These are phyloP conservation scores for Perizoma affinitatum DNA, from an alignment of 2,888 invertebrate genomes.

Conservation along the genomic window DNA sequence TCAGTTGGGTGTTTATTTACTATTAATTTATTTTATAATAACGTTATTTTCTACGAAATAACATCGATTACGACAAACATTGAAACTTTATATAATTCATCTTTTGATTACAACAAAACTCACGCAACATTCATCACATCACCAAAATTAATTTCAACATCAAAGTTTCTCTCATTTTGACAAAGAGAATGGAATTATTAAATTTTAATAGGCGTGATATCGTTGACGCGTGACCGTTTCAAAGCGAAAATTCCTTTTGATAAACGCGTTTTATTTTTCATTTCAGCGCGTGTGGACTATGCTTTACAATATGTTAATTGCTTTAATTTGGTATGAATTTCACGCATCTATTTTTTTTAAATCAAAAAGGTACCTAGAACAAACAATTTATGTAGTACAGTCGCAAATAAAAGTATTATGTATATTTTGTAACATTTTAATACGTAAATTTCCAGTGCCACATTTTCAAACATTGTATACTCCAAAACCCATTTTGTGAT, in stretches of 20 bases:
- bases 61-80: too few relatives aligned
- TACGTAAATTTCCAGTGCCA: too few relatives aligned
- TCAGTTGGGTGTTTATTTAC: too few relatives aligned
- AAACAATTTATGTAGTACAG: too few relatives aligned
- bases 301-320: constrained; percentile 51
- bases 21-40: too few relatives aligned
- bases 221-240: constrained; percentile 58
- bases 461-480: not conserved
- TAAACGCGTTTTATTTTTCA: constrained; percentile 54
- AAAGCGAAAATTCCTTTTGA: constrained; percentile 68
- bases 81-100: not conserved
- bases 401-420: too few relatives aligned
- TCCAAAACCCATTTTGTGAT: not conserved
- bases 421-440: too few relatives aligned
- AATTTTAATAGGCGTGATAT: constrained; percentile 59
- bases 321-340: constrained; percentile 35
- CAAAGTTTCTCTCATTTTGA: constrained; percentile 51
- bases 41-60: too few relatives aligned
- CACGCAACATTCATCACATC: constrained; percentile 29
- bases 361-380: too few relatives aligned
- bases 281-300: constrained; percentile 41
- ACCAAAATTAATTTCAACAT: constrained; percentile 38
- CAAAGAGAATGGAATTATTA: constrained; percentile 62
- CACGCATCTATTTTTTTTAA: not conserved
- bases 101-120: constrained; percentile 19